These are phyloP conservation scores for Agrilus biguttatus DNA, from an alignment of 2,888 invertebrate species.

Conservation along the genomic window DNA sequence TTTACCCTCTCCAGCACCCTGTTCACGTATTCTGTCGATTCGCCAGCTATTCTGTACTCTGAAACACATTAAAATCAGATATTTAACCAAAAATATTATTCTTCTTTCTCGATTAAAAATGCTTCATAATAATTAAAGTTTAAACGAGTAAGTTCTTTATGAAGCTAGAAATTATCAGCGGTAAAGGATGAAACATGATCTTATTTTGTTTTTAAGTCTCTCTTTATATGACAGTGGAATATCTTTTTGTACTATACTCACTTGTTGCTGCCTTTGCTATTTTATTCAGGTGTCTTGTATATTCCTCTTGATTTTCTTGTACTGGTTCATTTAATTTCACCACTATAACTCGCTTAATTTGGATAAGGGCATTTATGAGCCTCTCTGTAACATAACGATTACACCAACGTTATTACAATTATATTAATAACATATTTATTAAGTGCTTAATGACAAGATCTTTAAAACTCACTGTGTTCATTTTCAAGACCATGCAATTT, in stretches of 20 bases:
- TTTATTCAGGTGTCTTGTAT: slow-evolving; percentile 56
- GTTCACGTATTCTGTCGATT: slow-evolving; percentile 89
- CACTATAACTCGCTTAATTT: slow-evolving; percentile 60
- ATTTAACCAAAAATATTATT: too few relatives aligned
- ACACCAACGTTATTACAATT: neutral
- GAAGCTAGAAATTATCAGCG: too few relatives aligned
- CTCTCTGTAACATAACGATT: slow-evolving; percentile 44
- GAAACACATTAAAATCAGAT: slow-evolving; percentile 23
- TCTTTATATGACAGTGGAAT: too few relatives aligned
- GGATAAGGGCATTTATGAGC: slow-evolving; percentile 59
- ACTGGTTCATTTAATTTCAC: slow-evolving; percentile 48
- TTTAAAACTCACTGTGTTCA: slow-evolving; percentile 72
- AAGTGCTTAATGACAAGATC: slow-evolving; percentile 1
- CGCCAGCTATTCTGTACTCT: slow-evolving; percentile 80
- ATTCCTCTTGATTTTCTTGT: slow-evolving; percentile 43
- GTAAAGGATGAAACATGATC: too few relatives aligned
- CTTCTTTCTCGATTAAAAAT: too few relatives aligned
- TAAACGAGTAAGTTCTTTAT: too few relatives aligned
- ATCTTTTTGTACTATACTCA: slow-evolving; percentile 31
- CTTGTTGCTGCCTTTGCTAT: slow-evolving; percentile 55
- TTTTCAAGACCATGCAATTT: slow-evolving; percentile 85
- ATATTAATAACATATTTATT: too few relatives aligned
- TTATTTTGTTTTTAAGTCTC: too few relatives aligned
- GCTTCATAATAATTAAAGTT: too few relatives aligned
- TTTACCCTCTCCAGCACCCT: slow-evolving; percentile 77